These are phyloP conservation scores for Columba guinea DNA, from an alignment of 2,797 vertebrate species.

Conservation along the genomic window DNA sequence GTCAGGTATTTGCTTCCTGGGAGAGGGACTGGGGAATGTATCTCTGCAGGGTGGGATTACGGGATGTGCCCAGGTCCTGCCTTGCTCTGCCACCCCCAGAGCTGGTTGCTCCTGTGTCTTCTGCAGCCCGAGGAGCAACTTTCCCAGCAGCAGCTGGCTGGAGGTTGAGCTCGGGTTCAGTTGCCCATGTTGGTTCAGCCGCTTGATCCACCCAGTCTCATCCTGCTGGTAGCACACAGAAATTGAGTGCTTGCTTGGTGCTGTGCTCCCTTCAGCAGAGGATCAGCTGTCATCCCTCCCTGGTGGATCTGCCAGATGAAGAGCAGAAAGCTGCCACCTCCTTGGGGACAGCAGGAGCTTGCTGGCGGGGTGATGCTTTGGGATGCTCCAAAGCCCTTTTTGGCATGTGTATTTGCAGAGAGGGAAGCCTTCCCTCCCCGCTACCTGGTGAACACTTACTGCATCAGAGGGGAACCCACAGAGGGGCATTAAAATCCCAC, in stretches of 20 bases:
- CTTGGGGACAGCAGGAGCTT: fast-evolving
- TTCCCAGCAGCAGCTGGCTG: not conserved
- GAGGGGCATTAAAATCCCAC: not conserved
- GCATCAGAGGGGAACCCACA: not conserved
- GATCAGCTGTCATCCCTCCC: not conserved
- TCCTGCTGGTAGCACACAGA: not conserved
- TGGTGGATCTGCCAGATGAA: not conserved
- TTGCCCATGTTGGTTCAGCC: not conserved
- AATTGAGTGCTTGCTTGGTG: not conserved
- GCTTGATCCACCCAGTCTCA: not conserved
- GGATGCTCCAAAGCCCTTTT: not conserved
- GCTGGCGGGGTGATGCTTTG: fast-evolving
- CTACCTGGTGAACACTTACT: not conserved
- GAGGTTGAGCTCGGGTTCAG: not conserved
- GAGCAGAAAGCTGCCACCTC: not conserved
- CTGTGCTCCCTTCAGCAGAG: not conserved
- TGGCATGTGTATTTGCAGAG: not conserved
- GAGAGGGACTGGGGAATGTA: fast-evolving
- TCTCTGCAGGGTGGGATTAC: not conserved
- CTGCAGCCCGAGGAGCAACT: not conserved
- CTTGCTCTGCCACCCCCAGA: not conserved
- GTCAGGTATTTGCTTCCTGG: not conserved
- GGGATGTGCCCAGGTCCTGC: not conserved
- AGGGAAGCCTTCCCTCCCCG: not conserved
- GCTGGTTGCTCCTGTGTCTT: not conserved